phyloP scores from a whole-genome alignment of 2,113 vertebrate species.

The Daphoenositta chrysoptera region DNA sequence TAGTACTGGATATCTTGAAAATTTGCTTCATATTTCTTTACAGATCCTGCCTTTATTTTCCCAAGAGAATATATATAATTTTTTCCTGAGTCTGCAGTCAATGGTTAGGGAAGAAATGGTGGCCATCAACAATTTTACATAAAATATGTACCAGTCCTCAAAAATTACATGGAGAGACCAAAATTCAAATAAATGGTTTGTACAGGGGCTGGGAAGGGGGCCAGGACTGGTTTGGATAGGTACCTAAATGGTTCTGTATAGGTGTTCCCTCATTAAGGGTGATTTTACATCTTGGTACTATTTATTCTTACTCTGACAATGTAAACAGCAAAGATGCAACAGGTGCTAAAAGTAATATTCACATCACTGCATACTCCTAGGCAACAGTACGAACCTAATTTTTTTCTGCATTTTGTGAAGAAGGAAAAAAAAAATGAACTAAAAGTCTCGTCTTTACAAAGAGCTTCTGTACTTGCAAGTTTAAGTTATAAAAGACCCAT shows the following conservation, averaged over 20 bases:
- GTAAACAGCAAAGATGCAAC: conserved; percentile 4
- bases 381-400: conserved; percentile 11
- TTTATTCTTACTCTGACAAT: conserved; percentile 2
- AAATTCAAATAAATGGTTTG: not conserved
- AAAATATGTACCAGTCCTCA: not conserved
- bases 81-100: not conserved
- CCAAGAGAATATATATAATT: not conserved
- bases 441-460: not conserved
- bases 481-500: not conserved
- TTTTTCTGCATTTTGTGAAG: not conserved
- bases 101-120: not conserved
- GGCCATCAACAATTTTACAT: not conserved
- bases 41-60: not conserved
- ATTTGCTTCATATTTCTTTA: not conserved
- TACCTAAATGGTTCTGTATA: not conserved
- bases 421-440: not conserved
- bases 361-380: conserved; percentile 14
- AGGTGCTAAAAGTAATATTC: conserved; percentile 36
- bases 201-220: not conserved
- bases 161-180: not conserved
- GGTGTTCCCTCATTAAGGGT: fast-evolving
- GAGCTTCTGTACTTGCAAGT: not conserved
- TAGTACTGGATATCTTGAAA: not conserved
- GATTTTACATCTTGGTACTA: not conserved
- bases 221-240: not conserved